Base-by-base conservation (phyloP, 2,797 vertebrate species). In the Pantherophis vulpinus region DNA sequence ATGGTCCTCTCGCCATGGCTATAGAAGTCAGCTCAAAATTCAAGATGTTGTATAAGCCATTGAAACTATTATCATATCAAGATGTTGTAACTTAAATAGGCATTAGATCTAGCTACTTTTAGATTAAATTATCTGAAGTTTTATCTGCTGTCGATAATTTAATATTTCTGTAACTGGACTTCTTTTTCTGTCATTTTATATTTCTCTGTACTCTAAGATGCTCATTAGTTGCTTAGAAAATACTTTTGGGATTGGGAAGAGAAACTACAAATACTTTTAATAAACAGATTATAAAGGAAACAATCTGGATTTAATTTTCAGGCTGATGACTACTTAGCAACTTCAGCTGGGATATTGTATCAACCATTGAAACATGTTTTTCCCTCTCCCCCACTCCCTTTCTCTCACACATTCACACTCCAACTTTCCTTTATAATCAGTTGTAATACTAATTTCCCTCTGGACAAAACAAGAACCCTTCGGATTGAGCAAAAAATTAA, bases 361-460 rank as follows among this genome's bases (percentile, higher is more conserved):
- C 37, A 83, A 47, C 74, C 37, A 83, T 23, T 25, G 10, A 83
- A 47, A 83, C 37, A 83, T 25, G 37, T 83, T 4, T n/a, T 23
- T 1, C 54, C 14, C 47, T 9, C 51, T 18, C 29, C 18, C 18
- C n/a, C 18, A 0, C 9, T 83, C 37, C 42, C 4, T 47, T 83
- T 83, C 74, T 83, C 42, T 47, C 66, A 4, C 63, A 7, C 20
- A 59, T 25, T 59, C 61, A 87, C 37, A 42, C 25, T 32, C 51
- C 89, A 87, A 32, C 32, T 74, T 92, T 94, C 88, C 90, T 89
- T 91, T 55, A 91, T 94, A 87, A 9, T 20, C 29, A 66, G 59
- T 55, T 87, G 86, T n/a, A 90, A 37, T 91, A 29, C 10, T 79
- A 8, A 58, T 56, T 83, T 91, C 55, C n/a, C 32, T 91, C 58